Evolutionary conservation across 2,797 vertebrate genomes (phyloP), one percentile per base, ranked within the genome.

Genomic region (Hippocampus kuda): DNA sequence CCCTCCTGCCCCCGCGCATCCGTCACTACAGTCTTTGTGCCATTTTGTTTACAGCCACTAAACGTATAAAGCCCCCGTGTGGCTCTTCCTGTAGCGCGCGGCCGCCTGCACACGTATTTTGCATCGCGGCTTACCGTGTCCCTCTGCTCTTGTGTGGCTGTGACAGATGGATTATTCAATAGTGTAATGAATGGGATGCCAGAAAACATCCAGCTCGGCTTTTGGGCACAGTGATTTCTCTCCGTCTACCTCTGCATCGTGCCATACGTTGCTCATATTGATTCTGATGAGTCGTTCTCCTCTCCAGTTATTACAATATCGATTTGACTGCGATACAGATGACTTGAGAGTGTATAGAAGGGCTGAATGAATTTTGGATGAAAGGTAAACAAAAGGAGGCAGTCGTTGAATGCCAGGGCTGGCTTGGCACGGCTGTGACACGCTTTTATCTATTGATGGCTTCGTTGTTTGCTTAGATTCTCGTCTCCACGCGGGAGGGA

Each of bases 241-340:
- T 83, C 79, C 73, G 80, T 85, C 86, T 81, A 77, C 77, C 82
- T 79, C 79, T 76, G 75, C 79, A 74, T 70, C 3, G 63, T 30
- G 80, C 86, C 72, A 81, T 85, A 85, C 78, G 74, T 82, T 78
- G 80, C 78, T 68, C 67, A 78, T 87, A 91, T 90, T 83, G 89
- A 91, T 90, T 87, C 88, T 75, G 83, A 89, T 88, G 82, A 86
- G 83, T 72, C 85, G 75, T 76, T 81, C 81, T 88, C 80, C 85
- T 88, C 85, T 85, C 78, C 75, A 79, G 80, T 87, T 89, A 89
- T 87, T 90, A 88, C 84, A 89, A 86, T 90, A 90, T 89, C 80
- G 87, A 91, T 89, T 80, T 70, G 51, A 67, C 65, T 80, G 76
- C 79, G 81, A 82, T 77, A 76, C 74, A 74, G 70, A 79, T 71